A percentile compares a stretch with the other conserved stretches of the same genome.
Evolutionary conservation across 2,113 vertebrate species (phyloP).

Genomic region (Microtus pennsylvanicus): DNA sequence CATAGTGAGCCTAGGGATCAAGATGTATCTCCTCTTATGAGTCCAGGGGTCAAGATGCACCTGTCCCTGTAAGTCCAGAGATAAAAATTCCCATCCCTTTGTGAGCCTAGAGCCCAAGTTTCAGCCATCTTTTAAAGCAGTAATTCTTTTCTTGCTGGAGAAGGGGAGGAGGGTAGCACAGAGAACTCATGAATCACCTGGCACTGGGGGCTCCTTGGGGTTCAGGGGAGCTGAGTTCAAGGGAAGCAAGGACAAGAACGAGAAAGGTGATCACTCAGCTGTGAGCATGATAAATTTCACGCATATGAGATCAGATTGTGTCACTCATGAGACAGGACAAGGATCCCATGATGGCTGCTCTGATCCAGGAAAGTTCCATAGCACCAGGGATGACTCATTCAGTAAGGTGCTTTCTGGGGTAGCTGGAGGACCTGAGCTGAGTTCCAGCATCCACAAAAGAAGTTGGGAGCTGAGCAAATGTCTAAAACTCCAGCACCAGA

Average conservation of each 20-base stretch:
- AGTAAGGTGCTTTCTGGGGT: neutral
- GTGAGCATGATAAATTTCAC: neutral
- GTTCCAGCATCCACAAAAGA: neutral
- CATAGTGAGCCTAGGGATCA: neutral
- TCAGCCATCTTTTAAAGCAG: neutral
- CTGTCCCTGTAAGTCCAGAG: neutral
- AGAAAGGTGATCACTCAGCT: neutral
- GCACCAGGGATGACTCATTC: neutral
- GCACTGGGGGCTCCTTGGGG: fast-evolving
- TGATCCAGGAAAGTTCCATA: neutral
- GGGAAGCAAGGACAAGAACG: fast-evolving
- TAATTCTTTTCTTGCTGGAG: neutral
- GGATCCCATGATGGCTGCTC: too few species aligned
- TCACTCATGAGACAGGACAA: neutral
- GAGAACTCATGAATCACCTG: neutral
- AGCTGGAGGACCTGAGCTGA: neutral
- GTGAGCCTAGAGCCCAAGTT: neutral
- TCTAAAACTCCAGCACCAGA: neutral
- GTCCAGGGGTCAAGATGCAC: neutral
- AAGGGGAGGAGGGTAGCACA: neutral
- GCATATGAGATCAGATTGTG: neutral
- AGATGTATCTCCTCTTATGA: neutral
- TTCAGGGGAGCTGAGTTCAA: neutral
- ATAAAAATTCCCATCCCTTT: neutral
- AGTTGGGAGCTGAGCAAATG: neutral